Evolutionary conservation across 2,888 invertebrate species (phyloP).

Genomic region (Caradrina clavipalpis): DNA sequence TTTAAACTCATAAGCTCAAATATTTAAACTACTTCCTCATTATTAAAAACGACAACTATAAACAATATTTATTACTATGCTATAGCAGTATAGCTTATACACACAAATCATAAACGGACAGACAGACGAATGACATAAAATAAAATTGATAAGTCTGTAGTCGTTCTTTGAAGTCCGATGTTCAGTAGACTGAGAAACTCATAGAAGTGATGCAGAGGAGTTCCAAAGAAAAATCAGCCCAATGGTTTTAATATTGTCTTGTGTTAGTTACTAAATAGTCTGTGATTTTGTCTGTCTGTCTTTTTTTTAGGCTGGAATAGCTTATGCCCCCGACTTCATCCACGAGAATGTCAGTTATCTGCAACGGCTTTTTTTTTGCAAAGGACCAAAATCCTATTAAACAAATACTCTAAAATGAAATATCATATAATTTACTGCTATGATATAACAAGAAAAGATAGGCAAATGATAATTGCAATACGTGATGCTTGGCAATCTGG

Average conservation of each 20-base stretch:
- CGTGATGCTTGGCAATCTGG: no score
- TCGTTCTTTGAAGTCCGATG: conserved; percentile 57
- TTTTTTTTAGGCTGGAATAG: no score
- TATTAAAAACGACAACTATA: not conserved
- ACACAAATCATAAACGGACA: conserved; percentile 37
- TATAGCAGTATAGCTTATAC: conserved; percentile 4
- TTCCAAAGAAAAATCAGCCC: conserved; percentile 42
- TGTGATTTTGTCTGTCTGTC: no score
- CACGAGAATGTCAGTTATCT: no score
- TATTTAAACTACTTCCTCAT: conserved; percentile 6
- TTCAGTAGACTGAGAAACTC: conserved; percentile 50
- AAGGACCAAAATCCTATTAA: no score
- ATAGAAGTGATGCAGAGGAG: conserved; percentile 42
- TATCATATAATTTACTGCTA: no score
- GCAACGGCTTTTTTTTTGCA: no score
- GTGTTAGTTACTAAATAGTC: not conserved
- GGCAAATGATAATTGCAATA: no score
- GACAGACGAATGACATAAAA: conserved; percentile 49
- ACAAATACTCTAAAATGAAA: no score
- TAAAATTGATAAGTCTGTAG: conserved; percentile 47
- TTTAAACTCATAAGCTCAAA: not conserved
- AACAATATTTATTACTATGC: conserved; percentile 8
- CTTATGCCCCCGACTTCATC: no score
- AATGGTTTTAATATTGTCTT: conserved; percentile 19
- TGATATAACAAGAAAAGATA: no score